Base-by-base conservation (phyloP, 2,888 invertebrate genomes). In the Eutolmus rufibarbis region DNA sequence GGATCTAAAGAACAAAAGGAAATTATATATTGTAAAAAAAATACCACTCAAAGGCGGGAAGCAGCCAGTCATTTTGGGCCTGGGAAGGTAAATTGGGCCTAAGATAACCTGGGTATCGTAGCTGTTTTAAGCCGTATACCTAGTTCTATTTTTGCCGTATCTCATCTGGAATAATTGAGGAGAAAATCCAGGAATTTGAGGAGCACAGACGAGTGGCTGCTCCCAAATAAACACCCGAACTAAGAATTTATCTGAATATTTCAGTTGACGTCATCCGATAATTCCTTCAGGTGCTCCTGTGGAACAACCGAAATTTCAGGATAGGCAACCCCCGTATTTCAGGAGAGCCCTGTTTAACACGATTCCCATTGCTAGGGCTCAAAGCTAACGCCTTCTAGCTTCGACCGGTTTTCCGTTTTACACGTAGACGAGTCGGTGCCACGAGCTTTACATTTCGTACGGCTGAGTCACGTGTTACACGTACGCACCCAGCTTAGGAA, bases 391-490 rank as follows among this genome's bases (percentile, higher is more conserved):
- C 28, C 66, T 66, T 66, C 28, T 66, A 12, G 9, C 19, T 12
- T 51, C 16, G 19, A n/a, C 51, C 7, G 5, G n/a, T 51, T 51
- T 46, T 46, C 43, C n/a, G 8, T 51, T n/a, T 51, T 51, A 19
- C 51, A 51, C n/a, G 51, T 28, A 19, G 66, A 2, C 56, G 56
- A 19, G 56, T 19, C 4, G 28, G n/a, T 28, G 66, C 51, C 51
- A 66, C 66, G 66, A 12, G 66, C 23, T 66, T 66, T 66, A 66
- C 28, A 66, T 66, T 23, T 66, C 9, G 28, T 66, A 28, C 12
- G 66, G 66, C 23, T 66, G 66, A 85, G 84, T 85, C 84, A 85
- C 84, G 84, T 74, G 84, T 84, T 74, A 84, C 84, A 84, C 84
- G 84, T 84, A 84, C 84, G 74, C 74, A 85, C 66, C 66, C 66